A percentile compares a stretch with the other conserved stretches of the same genome.
Evolutionary conservation across 1,140 invertebrate species (phyloP).

Genomic region (Penaeus japonicus): DNA sequence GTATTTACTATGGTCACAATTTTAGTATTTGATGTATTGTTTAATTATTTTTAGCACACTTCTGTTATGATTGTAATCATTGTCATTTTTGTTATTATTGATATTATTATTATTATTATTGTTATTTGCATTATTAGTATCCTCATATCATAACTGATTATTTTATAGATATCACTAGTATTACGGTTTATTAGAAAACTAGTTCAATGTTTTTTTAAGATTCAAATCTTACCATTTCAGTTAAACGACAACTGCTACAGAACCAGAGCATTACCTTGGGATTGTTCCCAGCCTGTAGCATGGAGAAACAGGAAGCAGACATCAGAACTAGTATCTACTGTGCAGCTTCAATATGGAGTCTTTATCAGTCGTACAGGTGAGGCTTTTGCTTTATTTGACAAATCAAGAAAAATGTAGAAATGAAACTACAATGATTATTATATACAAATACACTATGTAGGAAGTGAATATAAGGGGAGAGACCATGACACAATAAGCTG

Average conservation of each 20-base stretch:
- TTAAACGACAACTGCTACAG: conserved; percentile 89
- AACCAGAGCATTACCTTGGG: conserved; percentile 96
- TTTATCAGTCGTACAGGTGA: conserved; percentile 95
- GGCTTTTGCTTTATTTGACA: not conserved
- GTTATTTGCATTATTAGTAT: not conserved
- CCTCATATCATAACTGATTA: not conserved
- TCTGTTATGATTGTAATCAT: conserved; percentile 33
- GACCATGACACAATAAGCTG: too few relatives aligned
- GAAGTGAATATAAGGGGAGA: too few relatives aligned
- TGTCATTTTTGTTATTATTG: conserved; percentile 39
- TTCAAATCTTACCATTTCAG: conserved; percentile 67
- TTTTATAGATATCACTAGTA: too few relatives aligned
- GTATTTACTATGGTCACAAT: not conserved
- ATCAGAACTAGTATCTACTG: conserved; percentile 96
- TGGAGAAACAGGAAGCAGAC: conserved; percentile 80
- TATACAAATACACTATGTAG: too few relatives aligned
- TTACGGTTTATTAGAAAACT: not conserved
- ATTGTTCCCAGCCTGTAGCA: conserved; percentile 89
- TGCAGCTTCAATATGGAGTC: conserved; percentile 92
- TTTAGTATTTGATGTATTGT: not conserved
- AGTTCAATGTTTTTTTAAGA: not conserved
- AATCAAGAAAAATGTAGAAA: not conserved
- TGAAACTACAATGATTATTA: too few relatives aligned
- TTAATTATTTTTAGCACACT: not conserved
- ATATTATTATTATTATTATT: not conserved